phyloP scores from a whole-genome alignment of 2,113 vertebrate genomes.

The Cebidichthys violaceus region DNA sequence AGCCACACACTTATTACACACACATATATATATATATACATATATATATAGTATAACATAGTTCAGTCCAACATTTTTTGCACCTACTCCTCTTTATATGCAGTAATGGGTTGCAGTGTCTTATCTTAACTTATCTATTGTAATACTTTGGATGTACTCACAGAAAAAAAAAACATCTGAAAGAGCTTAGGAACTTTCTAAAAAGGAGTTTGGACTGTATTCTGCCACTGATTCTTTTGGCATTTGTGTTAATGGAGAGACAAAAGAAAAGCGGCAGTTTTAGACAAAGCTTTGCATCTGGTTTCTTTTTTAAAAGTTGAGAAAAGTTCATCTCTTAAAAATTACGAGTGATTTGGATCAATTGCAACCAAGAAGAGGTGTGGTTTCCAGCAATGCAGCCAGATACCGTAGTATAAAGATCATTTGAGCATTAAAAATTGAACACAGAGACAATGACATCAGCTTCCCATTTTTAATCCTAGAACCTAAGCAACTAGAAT shows the following conservation, averaged over 20 bases:
- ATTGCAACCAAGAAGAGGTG: constrained; percentile 1
- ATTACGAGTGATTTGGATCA: constrained; percentile 3
- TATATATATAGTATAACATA: no score
- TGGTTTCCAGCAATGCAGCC: neutral
- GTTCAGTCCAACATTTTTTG: no score
- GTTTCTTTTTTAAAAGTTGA: constrained; percentile 26
- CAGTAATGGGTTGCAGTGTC: neutral
- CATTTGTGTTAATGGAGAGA: neutral
- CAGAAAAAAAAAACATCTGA: constrained; percentile 5
- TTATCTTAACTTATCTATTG: neutral
- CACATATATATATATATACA: no score
- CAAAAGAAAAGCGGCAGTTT: neutral
- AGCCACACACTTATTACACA: neutral
- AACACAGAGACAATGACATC: neutral
- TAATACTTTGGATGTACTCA: neutral
- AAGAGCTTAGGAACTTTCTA: neutral
- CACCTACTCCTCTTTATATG: neutral
- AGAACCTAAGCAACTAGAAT: neutral
- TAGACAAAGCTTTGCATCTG: constrained; percentile 28
- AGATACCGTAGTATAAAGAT: constrained; percentile 9
- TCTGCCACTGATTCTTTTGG: constrained; percentile 6
- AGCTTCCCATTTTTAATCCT: neutral
- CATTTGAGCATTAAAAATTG: neutral
- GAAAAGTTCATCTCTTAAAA: neutral
- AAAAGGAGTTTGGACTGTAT: neutral